Evolutionary conservation across 2,888 invertebrate genomes (phyloP), one percentile per base, ranked within the genome.

Genomic region (Eueremaeus valkanovi): DNA sequence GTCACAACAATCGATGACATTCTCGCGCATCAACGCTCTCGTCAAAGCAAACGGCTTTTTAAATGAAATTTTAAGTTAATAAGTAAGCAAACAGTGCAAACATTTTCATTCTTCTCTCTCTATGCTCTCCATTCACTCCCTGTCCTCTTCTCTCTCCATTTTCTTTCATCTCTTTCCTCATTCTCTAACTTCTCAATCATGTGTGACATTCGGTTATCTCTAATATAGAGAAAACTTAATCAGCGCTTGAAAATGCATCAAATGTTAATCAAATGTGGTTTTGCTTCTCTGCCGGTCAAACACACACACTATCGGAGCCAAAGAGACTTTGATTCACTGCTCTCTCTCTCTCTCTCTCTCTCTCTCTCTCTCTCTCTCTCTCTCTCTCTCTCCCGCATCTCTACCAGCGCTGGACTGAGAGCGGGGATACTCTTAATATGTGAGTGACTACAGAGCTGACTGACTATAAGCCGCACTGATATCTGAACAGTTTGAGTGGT

Each of bases 261-360:
- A 68, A 68, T 68, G 68, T 68, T 68, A 68, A 68, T 68, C 68
- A 68, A 68, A 68, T 68, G 68, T 68, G 68, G 68, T 68, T 68
- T 68, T 40, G 18, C 40, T 68, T 40, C 68, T 68, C 61, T 31
- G 61, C 8, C 33, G 33, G 29, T 33, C 31, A 31, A 63, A 63
- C 61, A 58, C 55, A 55, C 24, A 55, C 27, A 63, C 61, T 16
- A 63, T 33, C 33, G 3, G 13, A 63, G 11, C 3, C 27, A 63
- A 31, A 16, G 33, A 36, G 68, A 40, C 21, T 68, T 68, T 42
- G 24, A 68, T 68, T 68, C 68, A 68, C 11, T 24, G 24, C 68
- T 68, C 66, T 68, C 61, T 31, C 55, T 55, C 61, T 63, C 61
- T 63, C 33, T 16, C 33, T 31, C 61, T 33, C 21, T 55, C 55